Evolutionary conservation across 2,888 invertebrate genomes (phyloP).

Genomic region (Macrosoma leucophasiata): DNA sequence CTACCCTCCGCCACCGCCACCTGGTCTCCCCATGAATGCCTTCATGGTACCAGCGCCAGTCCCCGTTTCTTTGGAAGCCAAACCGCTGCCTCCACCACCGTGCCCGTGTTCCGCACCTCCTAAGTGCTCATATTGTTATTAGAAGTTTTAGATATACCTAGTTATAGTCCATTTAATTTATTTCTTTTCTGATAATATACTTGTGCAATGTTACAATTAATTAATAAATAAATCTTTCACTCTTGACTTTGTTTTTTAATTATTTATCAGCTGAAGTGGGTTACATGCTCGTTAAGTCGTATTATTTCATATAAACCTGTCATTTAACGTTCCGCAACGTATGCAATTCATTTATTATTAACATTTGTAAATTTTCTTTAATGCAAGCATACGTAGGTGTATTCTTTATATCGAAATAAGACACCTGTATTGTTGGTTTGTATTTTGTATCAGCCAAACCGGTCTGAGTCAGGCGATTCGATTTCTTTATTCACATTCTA

Average conservation of each 20-base stretch:
- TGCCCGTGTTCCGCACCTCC: slow-evolving; percentile 31
- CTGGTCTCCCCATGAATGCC: slow-evolving; percentile 54
- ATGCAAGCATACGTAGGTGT: slow-evolving; percentile 1
- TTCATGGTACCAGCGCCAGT: slow-evolving; percentile 55
- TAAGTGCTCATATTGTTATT: slow-evolving; percentile 5
- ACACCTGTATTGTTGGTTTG: too few species aligned
- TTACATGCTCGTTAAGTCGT: too few species aligned
- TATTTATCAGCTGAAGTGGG: too few species aligned
- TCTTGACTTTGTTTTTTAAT: slow-evolving; percentile 1
- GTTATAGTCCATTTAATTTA: slow-evolving; percentile 3
- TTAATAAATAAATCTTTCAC: slow-evolving; percentile 9
- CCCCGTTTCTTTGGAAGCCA: slow-evolving; percentile 55
- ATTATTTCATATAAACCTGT: too few species aligned
- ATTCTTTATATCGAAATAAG: too few species aligned
- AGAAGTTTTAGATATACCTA: slow-evolving; percentile 2
- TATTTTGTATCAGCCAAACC: too few species aligned
- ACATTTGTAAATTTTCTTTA: slow-evolving; percentile 5
- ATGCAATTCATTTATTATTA: slow-evolving; percentile 5
- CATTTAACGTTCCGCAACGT: slow-evolving; percentile 11
- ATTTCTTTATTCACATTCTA: too few species aligned
- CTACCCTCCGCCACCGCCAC: slow-evolving; percentile 35
- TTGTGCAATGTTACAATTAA: background rate
- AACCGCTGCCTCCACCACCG: slow-evolving; percentile 33
- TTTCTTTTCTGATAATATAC: slow-evolving; percentile 2
- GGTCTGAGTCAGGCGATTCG: too few species aligned